These are phyloP conservation scores for Athalia circularis DNA, from an alignment of 2,888 invertebrate species.

Conservation along the genomic window DNA sequence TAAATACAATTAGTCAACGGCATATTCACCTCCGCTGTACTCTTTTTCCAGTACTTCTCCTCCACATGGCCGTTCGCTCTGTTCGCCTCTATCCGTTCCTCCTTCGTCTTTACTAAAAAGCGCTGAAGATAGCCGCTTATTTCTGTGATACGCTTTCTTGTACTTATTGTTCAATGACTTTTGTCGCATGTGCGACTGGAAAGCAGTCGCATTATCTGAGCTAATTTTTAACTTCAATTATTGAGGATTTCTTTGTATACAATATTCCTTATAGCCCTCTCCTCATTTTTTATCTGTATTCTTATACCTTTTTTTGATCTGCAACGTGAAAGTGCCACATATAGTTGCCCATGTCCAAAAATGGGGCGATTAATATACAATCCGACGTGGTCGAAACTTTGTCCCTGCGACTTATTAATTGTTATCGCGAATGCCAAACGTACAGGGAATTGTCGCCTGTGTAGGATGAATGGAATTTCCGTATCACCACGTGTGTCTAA, in stretches of 20 bases:
- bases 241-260: conserved; percentile 32
- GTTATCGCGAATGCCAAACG: conserved; percentile 46
- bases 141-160: too few species aligned
- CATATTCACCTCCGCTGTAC: too few species aligned
- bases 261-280: conserved; percentile 37
- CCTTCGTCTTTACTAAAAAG: too few species aligned
- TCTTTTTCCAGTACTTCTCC: too few species aligned
- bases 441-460: conserved; percentile 44
- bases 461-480: conserved; percentile 40
- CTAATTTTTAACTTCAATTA: background rate
- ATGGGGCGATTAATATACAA: conserved; percentile 44
- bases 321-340: conserved; percentile 47
- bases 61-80: too few species aligned
- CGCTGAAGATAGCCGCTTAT: too few species aligned
- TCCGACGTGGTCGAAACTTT: conserved; percentile 42
- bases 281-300: conserved; percentile 15
- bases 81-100: too few species aligned
- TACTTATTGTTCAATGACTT: background rate
- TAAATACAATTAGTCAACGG: too few species aligned
- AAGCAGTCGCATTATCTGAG: background rate
- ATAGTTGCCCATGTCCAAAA: conserved; percentile 51
- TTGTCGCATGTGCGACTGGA: background rate
- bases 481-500: conserved; percentile 38
- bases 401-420: conserved; percentile 47
- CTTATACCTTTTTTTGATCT: conserved; percentile 37